Conservation (phyloP, 2,888 invertebrate genomes). For the Thysanoteuthis rhombus region DNA sequence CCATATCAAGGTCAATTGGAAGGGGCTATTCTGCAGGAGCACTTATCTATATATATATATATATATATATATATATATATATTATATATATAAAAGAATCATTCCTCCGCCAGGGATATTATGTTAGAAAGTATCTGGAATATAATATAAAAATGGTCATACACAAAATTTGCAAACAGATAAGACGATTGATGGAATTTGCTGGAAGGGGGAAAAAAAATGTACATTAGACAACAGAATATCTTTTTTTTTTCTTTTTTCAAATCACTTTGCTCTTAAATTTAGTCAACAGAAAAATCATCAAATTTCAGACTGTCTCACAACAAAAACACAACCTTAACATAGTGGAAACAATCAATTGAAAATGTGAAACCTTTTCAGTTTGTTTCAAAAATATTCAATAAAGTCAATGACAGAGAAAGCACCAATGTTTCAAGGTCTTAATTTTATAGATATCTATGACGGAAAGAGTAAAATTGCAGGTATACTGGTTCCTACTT, state of each 20-base stretch:
- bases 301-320: not conserved
- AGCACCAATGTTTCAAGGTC: not conserved
- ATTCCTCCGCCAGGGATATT: too few species aligned
- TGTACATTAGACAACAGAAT: too few species aligned
- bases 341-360: too few species aligned
- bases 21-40: too few species aligned
- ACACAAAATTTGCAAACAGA: not conserved
- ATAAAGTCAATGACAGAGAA: not conserved
- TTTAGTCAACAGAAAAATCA: not conserved
- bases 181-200: too few species aligned
- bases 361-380: not conserved
- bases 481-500: not conserved
- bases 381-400: not conserved
- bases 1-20: too few species aligned
- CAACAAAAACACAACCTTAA: not conserved
- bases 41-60: too few species aligned
- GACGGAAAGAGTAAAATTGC: not conserved
- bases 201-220: not conserved
- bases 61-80: too few species aligned
- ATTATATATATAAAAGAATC: too few species aligned
- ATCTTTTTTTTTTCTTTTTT: too few species aligned
- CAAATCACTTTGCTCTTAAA: not conserved
- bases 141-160: not conserved
- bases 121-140: too few species aligned
- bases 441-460: not conserved